Conservation (phyloP, 2,888 invertebrate genomes). For the Rhingia rostrata region DNA sequence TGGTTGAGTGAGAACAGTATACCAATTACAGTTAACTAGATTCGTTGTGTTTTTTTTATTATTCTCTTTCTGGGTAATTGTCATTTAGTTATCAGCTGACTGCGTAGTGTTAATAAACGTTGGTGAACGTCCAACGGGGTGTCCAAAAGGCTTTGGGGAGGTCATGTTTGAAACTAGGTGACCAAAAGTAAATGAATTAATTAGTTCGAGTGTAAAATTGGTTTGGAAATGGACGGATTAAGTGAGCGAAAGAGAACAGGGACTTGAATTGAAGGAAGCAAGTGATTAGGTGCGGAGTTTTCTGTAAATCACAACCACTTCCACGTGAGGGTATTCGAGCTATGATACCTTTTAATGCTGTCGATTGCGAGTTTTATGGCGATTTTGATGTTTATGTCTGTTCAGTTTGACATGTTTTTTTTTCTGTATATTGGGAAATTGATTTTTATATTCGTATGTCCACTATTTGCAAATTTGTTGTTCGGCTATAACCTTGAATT, state of each 20-base stretch:
- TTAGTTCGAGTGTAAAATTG: constrained; percentile 22
- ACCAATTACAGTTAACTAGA: constrained; percentile 52
- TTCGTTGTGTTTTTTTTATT: constrained; percentile 33
- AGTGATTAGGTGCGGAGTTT: background rate
- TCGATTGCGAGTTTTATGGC: no score
- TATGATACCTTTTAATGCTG: no score
- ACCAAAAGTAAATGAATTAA: constrained; percentile 49
- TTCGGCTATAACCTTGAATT: no score
- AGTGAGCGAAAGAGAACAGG: background rate
- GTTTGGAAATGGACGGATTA: background rate
- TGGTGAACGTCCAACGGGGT: background rate
- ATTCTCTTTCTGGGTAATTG: constrained; percentile 35
- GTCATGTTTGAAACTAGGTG: constrained; percentile 16
- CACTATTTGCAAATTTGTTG: no score
- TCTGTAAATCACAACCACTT: background rate
- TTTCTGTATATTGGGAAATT: no score
- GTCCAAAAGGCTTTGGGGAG: background rate
- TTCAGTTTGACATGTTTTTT: no score
- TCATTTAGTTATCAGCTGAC: constrained; percentile 58
- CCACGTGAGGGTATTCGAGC: no score
- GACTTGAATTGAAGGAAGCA: background rate
- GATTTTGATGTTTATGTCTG: no score
- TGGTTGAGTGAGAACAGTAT: constrained; percentile 4
- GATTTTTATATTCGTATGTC: no score
- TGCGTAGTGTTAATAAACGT: constrained; percentile 12